Percentiles rank a stretch among this genome's conserved stretches.
These are phyloP conservation scores for Sycophila sp. DNA, from an alignment of 1,140 invertebrate genomes.

Conservation along the genomic window DNA sequence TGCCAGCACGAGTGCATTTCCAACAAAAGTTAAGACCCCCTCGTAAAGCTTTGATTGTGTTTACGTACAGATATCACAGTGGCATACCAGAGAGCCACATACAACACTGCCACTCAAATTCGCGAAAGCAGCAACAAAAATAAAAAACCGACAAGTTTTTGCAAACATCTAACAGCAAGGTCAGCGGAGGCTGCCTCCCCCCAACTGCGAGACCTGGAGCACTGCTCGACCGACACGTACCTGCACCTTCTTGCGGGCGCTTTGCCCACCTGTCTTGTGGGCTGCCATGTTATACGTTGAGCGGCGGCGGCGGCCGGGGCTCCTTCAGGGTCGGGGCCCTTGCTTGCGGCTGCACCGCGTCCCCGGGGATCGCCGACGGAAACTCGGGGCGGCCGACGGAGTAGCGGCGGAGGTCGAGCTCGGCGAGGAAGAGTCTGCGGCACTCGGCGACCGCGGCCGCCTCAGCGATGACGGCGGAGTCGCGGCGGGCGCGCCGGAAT, in stretches of 20 bases:
- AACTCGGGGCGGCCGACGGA: background rate
- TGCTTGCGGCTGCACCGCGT: background rate
- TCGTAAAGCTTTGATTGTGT: too few species aligned
- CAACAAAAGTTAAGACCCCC: too few species aligned
- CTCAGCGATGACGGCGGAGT: background rate
- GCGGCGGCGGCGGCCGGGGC: background rate
- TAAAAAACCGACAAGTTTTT: background rate
- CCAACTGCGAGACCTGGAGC: too few species aligned
- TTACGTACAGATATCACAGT: too few species aligned
- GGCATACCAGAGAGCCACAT: background rate
- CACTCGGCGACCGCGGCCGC: background rate
- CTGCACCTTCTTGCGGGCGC: constrained; percentile 75
- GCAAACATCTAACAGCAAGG: background rate
- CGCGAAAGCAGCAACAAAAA: background rate
- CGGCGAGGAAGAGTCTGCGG: too few species aligned
- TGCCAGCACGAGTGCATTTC: too few species aligned
- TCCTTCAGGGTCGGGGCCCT: background rate
- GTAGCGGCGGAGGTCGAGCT: background rate
- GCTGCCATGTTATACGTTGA: constrained; percentile 55
- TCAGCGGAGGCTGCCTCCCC: too few species aligned
- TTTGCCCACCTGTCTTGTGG: constrained; percentile 68
- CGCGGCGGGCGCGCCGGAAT: background rate
- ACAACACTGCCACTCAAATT: background rate
- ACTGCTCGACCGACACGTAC: constrained; percentile 63
- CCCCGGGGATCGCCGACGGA: background rate